phyloP scores from a whole-genome alignment of 2,888 invertebrate genomes.

The Drosophila longiperda region DNA sequence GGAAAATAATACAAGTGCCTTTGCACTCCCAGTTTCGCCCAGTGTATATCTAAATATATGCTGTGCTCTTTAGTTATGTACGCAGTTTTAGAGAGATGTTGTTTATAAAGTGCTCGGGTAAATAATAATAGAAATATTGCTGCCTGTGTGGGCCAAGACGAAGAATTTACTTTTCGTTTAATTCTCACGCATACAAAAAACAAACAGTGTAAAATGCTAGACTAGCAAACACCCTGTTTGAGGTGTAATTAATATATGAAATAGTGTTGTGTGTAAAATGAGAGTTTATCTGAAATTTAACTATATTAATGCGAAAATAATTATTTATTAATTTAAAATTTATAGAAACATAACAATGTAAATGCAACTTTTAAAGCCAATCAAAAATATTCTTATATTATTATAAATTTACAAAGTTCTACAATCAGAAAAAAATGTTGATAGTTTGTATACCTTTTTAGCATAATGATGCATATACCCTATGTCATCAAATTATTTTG shows the following conservation, averaged over 20 bases:
- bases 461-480: neutral
- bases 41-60: constrained; percentile 4
- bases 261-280: neutral
- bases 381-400: neutral
- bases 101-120: constrained; percentile 56
- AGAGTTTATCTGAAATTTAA: neutral
- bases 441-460: neutral
- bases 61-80: constrained; percentile 41
- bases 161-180: constrained; percentile 52
- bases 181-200: constrained; percentile 32
- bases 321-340: neutral
- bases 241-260: neutral
- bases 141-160: constrained; percentile 46
- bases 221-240: constrained; percentile 13
- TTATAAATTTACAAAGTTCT: too few relatives aligned
- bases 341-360: neutral
- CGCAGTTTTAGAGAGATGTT: constrained; percentile 40
- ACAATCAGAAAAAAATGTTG: too few relatives aligned
- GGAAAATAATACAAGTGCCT: neutral
- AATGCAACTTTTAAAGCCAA: neutral
- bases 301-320: neutral
- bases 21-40: neutral
- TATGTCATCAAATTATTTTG: neutral
- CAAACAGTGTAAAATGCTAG: neutral
- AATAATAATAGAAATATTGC: constrained; percentile 64